Evolutionary conservation across 2,888 invertebrate genomes (phyloP).

Genomic region (Leistus spinibarbis): DNA sequence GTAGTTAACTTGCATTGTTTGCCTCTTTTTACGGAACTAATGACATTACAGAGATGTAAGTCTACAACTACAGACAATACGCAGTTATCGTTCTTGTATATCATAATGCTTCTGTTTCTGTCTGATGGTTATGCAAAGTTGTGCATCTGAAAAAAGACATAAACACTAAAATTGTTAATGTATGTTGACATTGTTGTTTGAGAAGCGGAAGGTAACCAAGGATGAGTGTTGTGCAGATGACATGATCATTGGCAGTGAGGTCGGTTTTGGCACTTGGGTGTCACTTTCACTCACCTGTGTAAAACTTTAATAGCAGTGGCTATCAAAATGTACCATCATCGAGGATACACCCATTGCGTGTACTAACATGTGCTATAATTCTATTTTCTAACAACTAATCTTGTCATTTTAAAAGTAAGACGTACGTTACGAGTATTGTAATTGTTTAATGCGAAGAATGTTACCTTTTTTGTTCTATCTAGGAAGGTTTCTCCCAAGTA

Average conservation of each 20-base stretch:
- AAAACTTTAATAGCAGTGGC: background rate
- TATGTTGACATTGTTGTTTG: slow-evolving; percentile 2
- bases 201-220: slow-evolving; percentile 19
- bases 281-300: slow-evolving; percentile 28
- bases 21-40: background rate
- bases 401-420: too few relatives aligned
- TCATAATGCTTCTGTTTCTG: background rate
- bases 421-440: too few relatives aligned
- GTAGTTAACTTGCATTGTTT: background rate
- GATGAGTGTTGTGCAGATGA: slow-evolving; percentile 10
- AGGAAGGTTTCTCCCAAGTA: too few relatives aligned
- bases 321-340: background rate
- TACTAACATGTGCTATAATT: background rate
- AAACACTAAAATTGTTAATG: background rate
- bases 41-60: background rate
- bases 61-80: background rate
- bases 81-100: background rate
- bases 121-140: background rate
- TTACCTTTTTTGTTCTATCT: too few relatives aligned
- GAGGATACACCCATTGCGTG: background rate
- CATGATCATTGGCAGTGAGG: slow-evolving; percentile 9
- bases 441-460: too few relatives aligned
- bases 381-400: too few relatives aligned
- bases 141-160: background rate
- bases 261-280: slow-evolving; percentile 9